Conservation (phyloP, 2,797 vertebrate genomes). For the Heteromormyrus szaboi region DNA sequence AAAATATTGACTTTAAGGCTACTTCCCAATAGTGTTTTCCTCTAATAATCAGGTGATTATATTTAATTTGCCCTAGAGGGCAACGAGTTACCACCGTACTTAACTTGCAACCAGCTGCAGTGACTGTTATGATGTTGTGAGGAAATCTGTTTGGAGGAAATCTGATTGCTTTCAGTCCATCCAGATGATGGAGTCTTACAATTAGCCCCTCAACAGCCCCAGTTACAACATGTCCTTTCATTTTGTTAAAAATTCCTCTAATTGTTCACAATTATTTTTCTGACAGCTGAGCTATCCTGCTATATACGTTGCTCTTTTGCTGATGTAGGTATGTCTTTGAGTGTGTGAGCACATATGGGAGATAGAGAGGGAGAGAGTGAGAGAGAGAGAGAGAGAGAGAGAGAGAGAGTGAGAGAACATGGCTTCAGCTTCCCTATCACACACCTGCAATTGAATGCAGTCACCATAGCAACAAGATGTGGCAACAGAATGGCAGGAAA, state of each 20-base stretch:
- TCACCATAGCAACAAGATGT: conserved; percentile 27
- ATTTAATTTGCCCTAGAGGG: not conserved
- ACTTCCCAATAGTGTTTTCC: not conserved
- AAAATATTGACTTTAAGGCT: not conserved
- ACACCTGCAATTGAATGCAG: conserved; percentile 27
- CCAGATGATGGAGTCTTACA: not conserved
- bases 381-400: not conserved
- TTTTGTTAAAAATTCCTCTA: not conserved
- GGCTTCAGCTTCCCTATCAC: conserved; percentile 4
- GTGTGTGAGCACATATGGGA: not conserved
- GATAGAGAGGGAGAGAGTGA: not conserved
- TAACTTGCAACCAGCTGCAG: not conserved
- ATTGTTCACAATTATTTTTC: not conserved
- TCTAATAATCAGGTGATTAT: not conserved
- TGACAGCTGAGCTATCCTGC: not conserved
- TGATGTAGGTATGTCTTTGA: not conserved
- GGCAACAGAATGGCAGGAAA: conserved; percentile 12
- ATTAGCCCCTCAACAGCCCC: not conserved
- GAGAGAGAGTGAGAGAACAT: not conserved
- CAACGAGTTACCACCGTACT: not conserved
- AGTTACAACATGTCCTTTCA: not conserved
- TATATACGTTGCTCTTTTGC: not conserved
- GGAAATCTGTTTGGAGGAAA: not conserved
- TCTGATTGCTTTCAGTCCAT: not conserved
- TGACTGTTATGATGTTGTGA: not conserved